Evolutionary conservation across 2,113 vertebrate species (phyloP).

Genomic region (Rousettus leschenaultii): DNA sequence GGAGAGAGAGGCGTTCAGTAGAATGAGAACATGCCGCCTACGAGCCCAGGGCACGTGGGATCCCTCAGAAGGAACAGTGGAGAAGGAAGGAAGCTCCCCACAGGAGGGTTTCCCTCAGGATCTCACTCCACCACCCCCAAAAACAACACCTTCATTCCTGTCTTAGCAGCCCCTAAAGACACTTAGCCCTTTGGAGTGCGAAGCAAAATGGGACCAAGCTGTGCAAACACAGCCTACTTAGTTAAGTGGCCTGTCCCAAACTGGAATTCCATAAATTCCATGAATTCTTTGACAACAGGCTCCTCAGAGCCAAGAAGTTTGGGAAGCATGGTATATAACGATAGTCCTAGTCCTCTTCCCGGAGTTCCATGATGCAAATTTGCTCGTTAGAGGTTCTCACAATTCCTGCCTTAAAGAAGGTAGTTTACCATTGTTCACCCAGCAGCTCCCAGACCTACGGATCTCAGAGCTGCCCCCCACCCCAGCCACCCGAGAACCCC

Average conservation of each 20-base stretch:
- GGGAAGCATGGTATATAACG: neutral
- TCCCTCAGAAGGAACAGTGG: neutral
- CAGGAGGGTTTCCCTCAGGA: neutral
- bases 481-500: neutral
- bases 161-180: neutral
- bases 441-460: neutral
- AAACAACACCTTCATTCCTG: neutral
- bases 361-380: neutral
- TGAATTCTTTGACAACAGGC: neutral
- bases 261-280: neutral
- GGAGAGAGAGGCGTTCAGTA: neutral
- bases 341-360: neutral
- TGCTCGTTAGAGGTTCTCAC: neutral
- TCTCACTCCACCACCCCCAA: neutral
- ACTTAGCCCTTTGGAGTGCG: neutral
- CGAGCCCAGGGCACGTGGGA: accelerated
- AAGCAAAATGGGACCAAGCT: neutral
- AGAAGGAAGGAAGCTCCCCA: too few relatives aligned
- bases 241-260: neutral
- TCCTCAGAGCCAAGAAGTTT: neutral
- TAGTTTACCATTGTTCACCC: neutral
- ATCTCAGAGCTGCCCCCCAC: neutral
- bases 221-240: neutral
- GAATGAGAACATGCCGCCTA: neutral
- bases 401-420: neutral